These are phyloP conservation scores for Scelioninae gen. 1 DNA, from an alignment of 2,888 invertebrate genomes.

Conservation along the genomic window DNA sequence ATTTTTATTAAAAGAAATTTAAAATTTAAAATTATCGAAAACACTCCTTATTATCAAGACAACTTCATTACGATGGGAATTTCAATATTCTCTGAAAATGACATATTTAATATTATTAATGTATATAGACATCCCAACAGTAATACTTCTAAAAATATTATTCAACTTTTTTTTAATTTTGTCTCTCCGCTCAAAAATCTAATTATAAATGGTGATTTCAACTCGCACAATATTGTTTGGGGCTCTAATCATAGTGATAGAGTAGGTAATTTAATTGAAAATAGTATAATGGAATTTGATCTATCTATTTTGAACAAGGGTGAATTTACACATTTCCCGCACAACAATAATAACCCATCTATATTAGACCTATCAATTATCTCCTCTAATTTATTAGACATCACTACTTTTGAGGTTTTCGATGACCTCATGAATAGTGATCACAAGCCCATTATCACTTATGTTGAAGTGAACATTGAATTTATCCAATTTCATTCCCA, in stretches of 20 bases:
- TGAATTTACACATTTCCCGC: slow-evolving; percentile 14
- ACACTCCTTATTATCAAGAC: slow-evolving; percentile 16
- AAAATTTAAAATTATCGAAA: slow-evolving; percentile 23
- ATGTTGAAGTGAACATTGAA: background rate
- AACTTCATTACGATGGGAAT: slow-evolving; percentile 28
- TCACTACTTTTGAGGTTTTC: background rate
- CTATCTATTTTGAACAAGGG: slow-evolving; percentile 2
- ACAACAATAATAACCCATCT: slow-evolving; percentile 2
- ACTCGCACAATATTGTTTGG: slow-evolving; percentile 14
- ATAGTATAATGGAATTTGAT: background rate
- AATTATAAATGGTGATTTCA: slow-evolving; percentile 29
- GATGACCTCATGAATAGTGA: slow-evolving; percentile 6
- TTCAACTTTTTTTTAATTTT: slow-evolving; percentile 24
- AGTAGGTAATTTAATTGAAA: background rate
- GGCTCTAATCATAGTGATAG: background rate
- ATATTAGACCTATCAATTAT: slow-evolving; percentile 13
- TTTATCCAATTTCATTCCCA: background rate
- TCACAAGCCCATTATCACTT: background rate
- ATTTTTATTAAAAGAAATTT: slow-evolving; percentile 26
- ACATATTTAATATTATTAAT: slow-evolving; percentile 17
- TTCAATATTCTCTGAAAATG: slow-evolving; percentile 2
- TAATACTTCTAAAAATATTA: background rate
- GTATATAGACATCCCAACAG: slow-evolving; percentile 21
- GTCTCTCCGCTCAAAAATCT: background rate
- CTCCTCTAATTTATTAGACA: background rate